Evolutionary conservation across 2,888 invertebrate genomes (phyloP).

Genomic region (Orthosia cruda): DNA sequence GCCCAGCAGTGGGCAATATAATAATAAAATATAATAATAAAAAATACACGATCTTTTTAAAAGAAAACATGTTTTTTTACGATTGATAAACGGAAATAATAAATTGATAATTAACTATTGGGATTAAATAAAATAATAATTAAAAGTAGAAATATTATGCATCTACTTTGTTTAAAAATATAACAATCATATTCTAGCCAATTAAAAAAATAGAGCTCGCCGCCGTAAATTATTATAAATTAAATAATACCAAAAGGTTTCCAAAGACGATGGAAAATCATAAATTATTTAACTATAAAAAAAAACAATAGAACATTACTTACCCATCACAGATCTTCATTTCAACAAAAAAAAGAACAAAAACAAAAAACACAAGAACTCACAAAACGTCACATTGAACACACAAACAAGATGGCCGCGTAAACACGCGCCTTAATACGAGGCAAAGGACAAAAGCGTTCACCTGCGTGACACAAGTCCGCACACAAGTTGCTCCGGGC

Average conservation of each 20-base stretch:
- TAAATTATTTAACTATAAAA: not conserved
- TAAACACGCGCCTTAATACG: slow-evolving; percentile 59
- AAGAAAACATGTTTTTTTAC: too few relatives aligned
- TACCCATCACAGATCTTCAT: slow-evolving; percentile 39
- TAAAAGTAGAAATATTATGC: too few relatives aligned
- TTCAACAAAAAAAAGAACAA: slow-evolving; percentile 29
- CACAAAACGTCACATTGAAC: slow-evolving; percentile 49
- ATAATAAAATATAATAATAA: not conserved
- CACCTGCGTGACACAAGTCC: slow-evolving; percentile 90
- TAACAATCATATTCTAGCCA: too few relatives aligned
- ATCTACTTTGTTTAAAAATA: too few relatives aligned
- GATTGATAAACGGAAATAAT: too few relatives aligned
- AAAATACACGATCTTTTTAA: not conserved
- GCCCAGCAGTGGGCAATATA: too few relatives aligned
- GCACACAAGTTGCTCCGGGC: slow-evolving; percentile 83
- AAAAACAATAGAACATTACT: slow-evolving; percentile 16
- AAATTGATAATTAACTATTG: too few relatives aligned
- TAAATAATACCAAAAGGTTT: not conserved
- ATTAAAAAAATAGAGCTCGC: too few relatives aligned
- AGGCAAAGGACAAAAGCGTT: slow-evolving; percentile 66
- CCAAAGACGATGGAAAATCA: not conserved
- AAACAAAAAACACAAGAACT: slow-evolving; percentile 42
- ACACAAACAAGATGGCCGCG: slow-evolving; percentile 62
- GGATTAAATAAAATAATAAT: too few relatives aligned
- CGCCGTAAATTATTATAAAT: not conserved